Percentiles rank a stretch among this genome's conserved stretches.
Conservation (phyloP, 2,113 vertebrate genomes). For the Malurus melanocephalus region DNA sequence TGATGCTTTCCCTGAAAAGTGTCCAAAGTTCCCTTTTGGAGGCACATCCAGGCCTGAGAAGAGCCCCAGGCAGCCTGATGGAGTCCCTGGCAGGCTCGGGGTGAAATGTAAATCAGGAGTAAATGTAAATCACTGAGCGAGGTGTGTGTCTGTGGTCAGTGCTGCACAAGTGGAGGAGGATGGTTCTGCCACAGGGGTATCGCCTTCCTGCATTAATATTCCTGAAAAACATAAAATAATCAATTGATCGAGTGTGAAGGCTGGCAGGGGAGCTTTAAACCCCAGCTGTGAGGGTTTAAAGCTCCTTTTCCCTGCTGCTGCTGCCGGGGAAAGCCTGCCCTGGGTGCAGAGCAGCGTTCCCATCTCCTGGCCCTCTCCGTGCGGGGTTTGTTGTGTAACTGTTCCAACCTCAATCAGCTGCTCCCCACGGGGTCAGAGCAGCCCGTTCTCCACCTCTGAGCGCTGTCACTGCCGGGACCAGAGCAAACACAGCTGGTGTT, state of each 20-base stretch:
- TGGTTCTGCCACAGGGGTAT: not conserved
- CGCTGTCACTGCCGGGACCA: rapidly evolving
- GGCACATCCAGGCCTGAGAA: not conserved
- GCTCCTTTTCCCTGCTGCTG: not conserved
- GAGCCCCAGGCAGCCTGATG: not conserved
- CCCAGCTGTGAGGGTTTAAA: not conserved
- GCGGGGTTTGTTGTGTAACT: not conserved
- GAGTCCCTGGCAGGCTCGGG: not conserved
- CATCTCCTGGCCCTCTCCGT: rapidly evolving
- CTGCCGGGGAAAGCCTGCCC: not conserved
- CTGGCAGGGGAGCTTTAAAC: not conserved
- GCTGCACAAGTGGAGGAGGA: not conserved
- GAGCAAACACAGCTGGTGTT: constrained; percentile 56
- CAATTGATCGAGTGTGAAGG: not conserved
- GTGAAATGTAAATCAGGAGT: not conserved
- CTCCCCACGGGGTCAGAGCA: not conserved
- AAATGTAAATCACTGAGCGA: too few species aligned
- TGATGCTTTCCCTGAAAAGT: not conserved
- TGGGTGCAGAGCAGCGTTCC: not conserved
- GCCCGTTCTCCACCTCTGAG: not conserved
- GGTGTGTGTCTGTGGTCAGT: rapidly evolving
- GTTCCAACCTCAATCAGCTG: not conserved
- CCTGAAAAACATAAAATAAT: not conserved
- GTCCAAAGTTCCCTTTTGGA: not conserved
- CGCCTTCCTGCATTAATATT: not conserved